A percentile compares a stretch with the other conserved stretches of the same genome.
phyloP scores from a whole-genome alignment of 2,113 vertebrate genomes.

The Istiophorus platypterus region DNA sequence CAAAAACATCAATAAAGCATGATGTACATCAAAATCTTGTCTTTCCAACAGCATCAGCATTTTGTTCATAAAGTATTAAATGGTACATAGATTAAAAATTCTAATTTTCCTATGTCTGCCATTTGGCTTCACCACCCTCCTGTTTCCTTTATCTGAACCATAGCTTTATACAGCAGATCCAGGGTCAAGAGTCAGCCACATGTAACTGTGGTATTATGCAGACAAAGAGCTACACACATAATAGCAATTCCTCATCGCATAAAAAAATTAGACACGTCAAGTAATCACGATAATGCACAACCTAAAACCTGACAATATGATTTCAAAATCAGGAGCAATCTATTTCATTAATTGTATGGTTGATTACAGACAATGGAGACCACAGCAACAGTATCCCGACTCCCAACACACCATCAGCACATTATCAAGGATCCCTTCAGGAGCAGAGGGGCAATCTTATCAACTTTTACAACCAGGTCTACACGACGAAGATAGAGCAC shows the following conservation, averaged over 20 bases:
- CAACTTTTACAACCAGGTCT: conserved; percentile 62
- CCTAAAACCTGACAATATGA: neutral
- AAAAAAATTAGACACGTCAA: neutral
- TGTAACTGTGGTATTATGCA: neutral
- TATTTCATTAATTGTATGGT: conserved; percentile 5
- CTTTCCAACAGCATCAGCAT: neutral
- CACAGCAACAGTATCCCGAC: conserved; percentile 1
- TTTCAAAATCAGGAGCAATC: neutral
- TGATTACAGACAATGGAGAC: conserved; percentile 36
- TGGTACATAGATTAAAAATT: neutral
- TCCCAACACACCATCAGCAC: conserved; percentile 55
- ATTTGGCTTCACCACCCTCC: neutral
- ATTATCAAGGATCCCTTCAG: conserved; percentile 27
- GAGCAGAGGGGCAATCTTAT: conserved; percentile 47
- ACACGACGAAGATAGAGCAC: conserved; percentile 28
- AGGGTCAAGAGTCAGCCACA: neutral
- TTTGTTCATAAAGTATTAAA: neutral
- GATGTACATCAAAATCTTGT: neutral
- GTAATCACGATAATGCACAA: neutral
- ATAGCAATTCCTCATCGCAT: neutral
- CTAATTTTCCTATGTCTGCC: neutral
- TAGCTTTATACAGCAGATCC: neutral
- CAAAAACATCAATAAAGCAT: neutral
- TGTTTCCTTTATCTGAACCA: neutral
- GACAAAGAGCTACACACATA: neutral